Base-by-base conservation (phyloP, 2,888 invertebrate genomes). In the Luperina nickerlii region DNA sequence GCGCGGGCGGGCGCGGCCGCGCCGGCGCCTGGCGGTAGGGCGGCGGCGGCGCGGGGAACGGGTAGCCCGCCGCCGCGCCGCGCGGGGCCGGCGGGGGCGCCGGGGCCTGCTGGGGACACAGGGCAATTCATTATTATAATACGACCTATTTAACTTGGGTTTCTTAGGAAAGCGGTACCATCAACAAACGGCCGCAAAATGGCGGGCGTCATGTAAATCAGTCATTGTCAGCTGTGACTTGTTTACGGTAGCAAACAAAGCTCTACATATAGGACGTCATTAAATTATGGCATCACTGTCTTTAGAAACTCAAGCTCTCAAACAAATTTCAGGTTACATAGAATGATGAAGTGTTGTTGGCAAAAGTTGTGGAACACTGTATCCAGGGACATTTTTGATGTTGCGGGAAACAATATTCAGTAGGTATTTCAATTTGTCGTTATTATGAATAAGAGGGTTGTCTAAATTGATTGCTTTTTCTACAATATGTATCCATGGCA, bases 1-100 rank as follows among this genome's bases (percentile, higher is more conserved):
- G 75, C 54, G 3, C 0, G 9, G 76, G 90, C 82, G 73, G 73
- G 85, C 83, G 87, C 57, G 91, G 91, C 83, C 83, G 85, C 69
- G 76, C 65, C 82, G 0, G 68, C 76, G 76, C 81, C 88, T 78
- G 84, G 84, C 79, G 88, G 91, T 80, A 85, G 91, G 92, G 90
- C 63, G 81, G 76, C 63, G 81, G 76, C 60, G 83, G 79, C 65
- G 82, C 79, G 32, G 69, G 82, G 81, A 90, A 83, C 57, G 54
- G 3, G 81, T 60, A 66, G 65, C 77, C 2, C 32, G 81, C 5
- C n/a, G 38, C 5, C 38, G 27, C n/a, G 0, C 4, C 78, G 63
- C 79, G 79, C 5, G 0, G 1, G 48, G 18, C 2, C 32, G 72
- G 65, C 0, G 81, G 0, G 0, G 79, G 32, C 0, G 74, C 51